Conservation (phyloP, 2,888 invertebrate genomes). For the Bugulina stolonifera region DNA sequence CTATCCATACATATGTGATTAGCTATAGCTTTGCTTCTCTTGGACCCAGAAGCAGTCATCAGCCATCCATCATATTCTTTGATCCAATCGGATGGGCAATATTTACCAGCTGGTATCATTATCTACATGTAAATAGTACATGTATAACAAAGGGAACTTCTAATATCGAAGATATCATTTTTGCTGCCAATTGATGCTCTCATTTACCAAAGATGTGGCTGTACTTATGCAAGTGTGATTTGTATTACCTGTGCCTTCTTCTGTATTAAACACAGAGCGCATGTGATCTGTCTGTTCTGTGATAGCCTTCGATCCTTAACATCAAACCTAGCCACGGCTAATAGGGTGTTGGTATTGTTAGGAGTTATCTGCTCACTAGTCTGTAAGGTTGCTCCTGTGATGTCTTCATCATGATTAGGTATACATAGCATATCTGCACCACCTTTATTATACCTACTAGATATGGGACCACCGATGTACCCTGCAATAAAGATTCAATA, state of each 20-base stretch:
- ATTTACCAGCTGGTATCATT: conserved; percentile 11
- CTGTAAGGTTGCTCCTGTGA: neutral
- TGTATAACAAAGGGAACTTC: no score
- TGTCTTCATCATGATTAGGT: neutral
- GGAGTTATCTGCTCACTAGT: neutral
- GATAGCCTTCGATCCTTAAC: neutral
- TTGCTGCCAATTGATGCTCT: no score
- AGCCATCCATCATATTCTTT: conserved; percentile 15
- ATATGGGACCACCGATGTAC: neutral
- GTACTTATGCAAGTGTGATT: no score
- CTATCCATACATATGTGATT: conserved; percentile 10
- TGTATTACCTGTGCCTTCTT: neutral
- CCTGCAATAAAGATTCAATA: neutral
- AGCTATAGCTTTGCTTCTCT: neutral
- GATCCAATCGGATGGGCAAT: conserved; percentile 5
- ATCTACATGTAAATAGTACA: no score
- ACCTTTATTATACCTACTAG: neutral
- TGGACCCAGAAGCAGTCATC: neutral
- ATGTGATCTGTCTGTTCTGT: neutral
- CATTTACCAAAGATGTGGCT: no score
- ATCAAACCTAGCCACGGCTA: conserved; percentile 2
- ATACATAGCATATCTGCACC: conserved; percentile 6
- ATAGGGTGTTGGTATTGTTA: neutral
- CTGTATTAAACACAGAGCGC: conserved; percentile 1
- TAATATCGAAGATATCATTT: no score